Evolutionary conservation across 2,888 invertebrate species (phyloP), one percentile per base, ranked within the genome.

Genomic region (Drosophila paramelanica): DNA sequence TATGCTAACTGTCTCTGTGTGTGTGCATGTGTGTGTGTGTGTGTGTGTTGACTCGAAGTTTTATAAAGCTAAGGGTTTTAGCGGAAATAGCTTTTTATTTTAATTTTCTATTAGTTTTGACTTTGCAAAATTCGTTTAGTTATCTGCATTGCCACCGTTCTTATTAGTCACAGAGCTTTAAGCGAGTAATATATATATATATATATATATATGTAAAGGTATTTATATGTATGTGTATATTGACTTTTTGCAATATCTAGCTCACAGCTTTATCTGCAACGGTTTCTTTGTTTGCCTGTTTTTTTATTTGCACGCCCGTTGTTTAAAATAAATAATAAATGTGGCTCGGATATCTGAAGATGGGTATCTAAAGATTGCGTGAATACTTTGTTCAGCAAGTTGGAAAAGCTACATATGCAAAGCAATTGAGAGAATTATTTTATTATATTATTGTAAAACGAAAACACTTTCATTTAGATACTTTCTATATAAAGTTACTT

Each of bases 261-360:
- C 41, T 45, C 50, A 58, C 52, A 46, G 25, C 36, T 59, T 78
- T 65, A 78, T 76, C 79, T 57, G 20, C 23, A 23, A 46, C 46
- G 53, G 33, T 39, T 74, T 73, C 46, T 17, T 49, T 58, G 46
- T 56, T 61, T 61, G 41, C 20, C 41, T 14, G 45, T 10, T 43
- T 47, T 47, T 17, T 61, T 65, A 68, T 76, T 78, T 78, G n/a
- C 53, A 42, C 39, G 20, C 33, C 27, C 56, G 59, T 59, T 64
- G 46, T 31, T 33, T 43, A 57, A 64, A 62, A 55, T 55, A 73
- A 76, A 73, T 74, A 76, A 58, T 43, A 64, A 60, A 49, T 58
- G 39, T 51, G 20, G 41, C 7, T 43, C 25, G 27, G 43, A 39
- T 60, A 56, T 17, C 25, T 50, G 49, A 53, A 64, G 27, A 33